Evolutionary conservation across 2,797 vertebrate genomes (phyloP).

Genomic region (Cuculus canorus): DNA sequence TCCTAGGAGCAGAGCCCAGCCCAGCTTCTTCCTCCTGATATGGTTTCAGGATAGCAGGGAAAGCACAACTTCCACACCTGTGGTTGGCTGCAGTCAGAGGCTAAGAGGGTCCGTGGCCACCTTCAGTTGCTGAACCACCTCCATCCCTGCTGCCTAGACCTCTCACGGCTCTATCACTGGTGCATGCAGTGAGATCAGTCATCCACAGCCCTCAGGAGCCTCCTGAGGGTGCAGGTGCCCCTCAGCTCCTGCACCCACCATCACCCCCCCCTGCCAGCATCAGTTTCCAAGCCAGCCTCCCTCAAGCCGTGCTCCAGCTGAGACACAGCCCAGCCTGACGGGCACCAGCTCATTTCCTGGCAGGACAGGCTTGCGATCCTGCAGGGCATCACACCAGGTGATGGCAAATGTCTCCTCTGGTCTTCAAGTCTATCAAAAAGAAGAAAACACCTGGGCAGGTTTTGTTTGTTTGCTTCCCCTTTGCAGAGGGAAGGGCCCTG

Average conservation of each 20-base stretch:
- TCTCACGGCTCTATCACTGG: not conserved
- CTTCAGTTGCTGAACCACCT: rapidly evolving
- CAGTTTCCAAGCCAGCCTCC: not conserved
- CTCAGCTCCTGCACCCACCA: not conserved
- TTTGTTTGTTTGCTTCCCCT: not conserved
- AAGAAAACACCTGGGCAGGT: conserved; percentile 6
- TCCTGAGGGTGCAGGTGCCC: not conserved
- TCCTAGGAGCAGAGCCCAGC: not conserved
- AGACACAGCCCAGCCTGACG: rapidly evolving
- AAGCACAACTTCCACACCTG: not conserved
- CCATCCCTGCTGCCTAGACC: not conserved
- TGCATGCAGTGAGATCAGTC: not conserved
- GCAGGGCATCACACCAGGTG: not conserved
- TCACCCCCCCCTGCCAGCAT: not conserved
- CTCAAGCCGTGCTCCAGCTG: not conserved
- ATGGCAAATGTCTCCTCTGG: not conserved
- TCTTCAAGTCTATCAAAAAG: not conserved
- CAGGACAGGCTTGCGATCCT: not conserved
- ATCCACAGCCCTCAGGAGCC: rapidly evolving
- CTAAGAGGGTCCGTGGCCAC: rapidly evolving
- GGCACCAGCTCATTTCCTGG: not conserved
- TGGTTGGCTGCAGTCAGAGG: not conserved
- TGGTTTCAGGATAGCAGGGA: not conserved
- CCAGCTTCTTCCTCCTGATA: not conserved
- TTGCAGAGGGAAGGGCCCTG: not conserved